These are phyloP conservation scores for Cyclopterus lumpus DNA, from an alignment of 2,797 vertebrate species.

Conservation along the genomic window DNA sequence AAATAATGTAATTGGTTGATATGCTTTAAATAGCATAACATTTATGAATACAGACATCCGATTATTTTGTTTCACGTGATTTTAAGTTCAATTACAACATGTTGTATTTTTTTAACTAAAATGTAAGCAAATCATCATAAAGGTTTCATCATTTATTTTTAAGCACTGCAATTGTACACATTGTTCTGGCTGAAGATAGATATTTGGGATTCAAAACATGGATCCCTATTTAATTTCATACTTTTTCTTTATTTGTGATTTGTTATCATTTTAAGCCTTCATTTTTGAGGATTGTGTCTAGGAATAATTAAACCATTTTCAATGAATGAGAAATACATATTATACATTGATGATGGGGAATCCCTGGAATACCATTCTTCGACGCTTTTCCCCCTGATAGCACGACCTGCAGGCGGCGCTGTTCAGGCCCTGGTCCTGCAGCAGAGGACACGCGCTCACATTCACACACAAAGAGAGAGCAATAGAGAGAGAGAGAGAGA, in stretches of 20 bases:
- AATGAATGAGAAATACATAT: constrained; percentile 4
- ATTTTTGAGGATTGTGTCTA: background rate
- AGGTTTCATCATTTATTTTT: background rate
- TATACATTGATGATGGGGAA: constrained; percentile 6
- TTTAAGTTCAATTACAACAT: background rate
- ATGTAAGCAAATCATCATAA: background rate
- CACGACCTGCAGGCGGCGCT: constrained; percentile 74
- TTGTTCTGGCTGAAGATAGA: background rate
- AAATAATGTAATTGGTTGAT: background rate
- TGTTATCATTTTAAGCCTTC: background rate
- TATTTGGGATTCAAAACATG: background rate
- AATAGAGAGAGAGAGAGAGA: constrained; percentile 26
- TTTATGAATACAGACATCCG: background rate
- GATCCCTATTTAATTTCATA: background rate
- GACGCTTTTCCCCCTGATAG: background rate
- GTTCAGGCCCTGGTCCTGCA: constrained; percentile 29
- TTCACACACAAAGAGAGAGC: constrained; percentile 28
- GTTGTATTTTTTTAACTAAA: background rate
- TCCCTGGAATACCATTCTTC: background rate
- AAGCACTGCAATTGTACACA: background rate
- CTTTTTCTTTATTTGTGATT: constrained; percentile 1
- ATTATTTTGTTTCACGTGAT: fast-evolving
- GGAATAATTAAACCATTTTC: constrained; percentile 6
- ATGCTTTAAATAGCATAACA: background rate
- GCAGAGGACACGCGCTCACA: constrained; percentile 11